A percentile compares a stretch with the other conserved stretches of the same genome.
Evolutionary conservation across 2,113 vertebrate species (phyloP).

Genomic region (Gymnocephalus cernua): DNA sequence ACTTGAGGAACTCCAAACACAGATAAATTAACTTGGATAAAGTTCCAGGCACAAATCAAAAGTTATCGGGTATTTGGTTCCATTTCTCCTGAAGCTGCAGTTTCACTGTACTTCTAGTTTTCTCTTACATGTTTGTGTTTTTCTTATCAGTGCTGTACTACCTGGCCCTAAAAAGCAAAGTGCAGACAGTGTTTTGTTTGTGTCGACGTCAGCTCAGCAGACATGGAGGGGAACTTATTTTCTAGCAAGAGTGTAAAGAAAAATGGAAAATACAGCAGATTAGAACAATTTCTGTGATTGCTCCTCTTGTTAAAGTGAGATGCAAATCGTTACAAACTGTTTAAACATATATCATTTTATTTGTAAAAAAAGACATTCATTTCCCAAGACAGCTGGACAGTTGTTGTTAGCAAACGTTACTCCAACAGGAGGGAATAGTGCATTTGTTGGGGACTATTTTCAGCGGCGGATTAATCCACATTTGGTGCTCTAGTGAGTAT

Average conservation of each 20-base stretch:
- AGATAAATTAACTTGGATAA: background rate
- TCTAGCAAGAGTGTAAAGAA: background rate
- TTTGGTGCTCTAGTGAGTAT: background rate
- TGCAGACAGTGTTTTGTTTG: slow-evolving; percentile 6
- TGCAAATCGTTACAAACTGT: no score
- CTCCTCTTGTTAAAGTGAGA: background rate
- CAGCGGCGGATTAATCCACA: no score
- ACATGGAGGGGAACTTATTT: slow-evolving; percentile 13
- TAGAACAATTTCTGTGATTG: background rate
- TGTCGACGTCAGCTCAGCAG: slow-evolving; percentile 21
- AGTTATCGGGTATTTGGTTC: background rate
- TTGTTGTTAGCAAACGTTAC: no score
- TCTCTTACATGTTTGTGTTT: background rate
- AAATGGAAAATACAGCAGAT: background rate
- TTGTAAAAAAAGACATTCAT: no score
- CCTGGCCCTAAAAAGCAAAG: slow-evolving; percentile 13
- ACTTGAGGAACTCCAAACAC: background rate
- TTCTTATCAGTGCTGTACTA: slow-evolving; percentile 13
- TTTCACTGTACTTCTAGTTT: background rate
- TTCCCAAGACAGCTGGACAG: no score
- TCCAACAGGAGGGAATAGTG: no score
- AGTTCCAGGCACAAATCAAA: slow-evolving; percentile 7
- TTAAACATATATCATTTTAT: no score
- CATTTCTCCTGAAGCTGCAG: background rate
- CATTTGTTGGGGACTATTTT: no score